Conservation (phyloP, 2,888 invertebrate species). For the Chironomus tentans region DNA sequence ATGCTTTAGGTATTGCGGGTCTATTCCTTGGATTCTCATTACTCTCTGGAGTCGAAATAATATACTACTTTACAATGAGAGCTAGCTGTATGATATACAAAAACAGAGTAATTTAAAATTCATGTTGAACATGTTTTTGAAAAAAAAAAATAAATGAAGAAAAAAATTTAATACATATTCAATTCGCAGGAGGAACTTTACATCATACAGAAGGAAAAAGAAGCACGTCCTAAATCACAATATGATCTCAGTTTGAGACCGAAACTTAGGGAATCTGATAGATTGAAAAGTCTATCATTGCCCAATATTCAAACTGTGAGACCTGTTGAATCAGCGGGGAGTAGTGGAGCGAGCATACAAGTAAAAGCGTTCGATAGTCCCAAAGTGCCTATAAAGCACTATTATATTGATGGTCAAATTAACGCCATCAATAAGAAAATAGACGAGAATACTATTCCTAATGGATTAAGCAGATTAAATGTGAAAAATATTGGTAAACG, state of each 20-base stretch:
- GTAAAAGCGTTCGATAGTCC: constrained; percentile 17
- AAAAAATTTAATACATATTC: neutral
- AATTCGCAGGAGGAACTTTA: constrained; percentile 17
- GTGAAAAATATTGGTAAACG: neutral
- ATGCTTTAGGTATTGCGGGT: constrained; percentile 41
- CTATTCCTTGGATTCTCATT: constrained; percentile 34
- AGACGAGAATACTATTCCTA: neutral
- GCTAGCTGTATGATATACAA: constrained; percentile 44
- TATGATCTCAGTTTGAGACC: constrained; percentile 9
- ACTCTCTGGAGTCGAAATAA: constrained; percentile 63
- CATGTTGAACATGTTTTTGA: neutral
- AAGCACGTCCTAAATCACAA: neutral
- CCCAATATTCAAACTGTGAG: constrained; percentile 1
- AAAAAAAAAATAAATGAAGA: too few species aligned
- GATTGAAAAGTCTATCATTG: constrained; percentile 11
- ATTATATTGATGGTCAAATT: neutral
- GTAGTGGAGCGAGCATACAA: neutral
- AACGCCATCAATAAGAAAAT: neutral
- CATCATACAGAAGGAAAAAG: neutral
- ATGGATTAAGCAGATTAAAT: neutral
- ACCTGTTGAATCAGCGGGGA: constrained; percentile 22
- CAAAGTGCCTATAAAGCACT: constrained; percentile 12
- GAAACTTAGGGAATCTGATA: constrained; percentile 8
- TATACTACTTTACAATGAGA: constrained; percentile 67
- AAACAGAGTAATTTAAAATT: constrained; percentile 34